Evolutionary conservation across 2,888 invertebrate genomes (phyloP).

Genomic region (Galerucella pusilla): DNA sequence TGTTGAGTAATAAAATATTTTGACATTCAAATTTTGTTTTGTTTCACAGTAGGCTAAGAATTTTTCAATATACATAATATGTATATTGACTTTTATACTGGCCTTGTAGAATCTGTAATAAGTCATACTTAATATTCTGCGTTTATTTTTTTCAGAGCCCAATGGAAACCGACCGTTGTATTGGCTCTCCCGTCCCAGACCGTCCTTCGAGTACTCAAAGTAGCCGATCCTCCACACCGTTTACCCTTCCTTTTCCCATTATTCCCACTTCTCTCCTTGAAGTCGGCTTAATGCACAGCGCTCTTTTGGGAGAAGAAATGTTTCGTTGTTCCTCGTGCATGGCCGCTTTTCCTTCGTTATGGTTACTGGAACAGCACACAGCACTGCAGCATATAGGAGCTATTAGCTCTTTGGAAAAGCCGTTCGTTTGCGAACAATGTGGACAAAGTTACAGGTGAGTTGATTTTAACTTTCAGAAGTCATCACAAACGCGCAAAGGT

Average conservation of each 20-base stretch:
- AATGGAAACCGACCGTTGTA: conserved; percentile 40
- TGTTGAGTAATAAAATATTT: too few species aligned
- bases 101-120: too few species aligned
- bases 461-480: not conserved
- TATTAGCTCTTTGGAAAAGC: conserved; percentile 77
- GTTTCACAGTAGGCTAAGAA: too few species aligned
- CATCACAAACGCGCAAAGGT: too few species aligned
- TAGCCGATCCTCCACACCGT: conserved; percentile 69
- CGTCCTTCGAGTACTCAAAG: conserved; percentile 64
- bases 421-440: conserved; percentile 91
- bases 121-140: not conserved
- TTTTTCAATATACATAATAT: too few species aligned
- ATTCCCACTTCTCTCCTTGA: conserved; percentile 68
- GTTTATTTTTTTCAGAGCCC: conserved; percentile 26
- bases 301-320: conserved; percentile 62
- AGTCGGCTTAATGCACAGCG: conserved; percentile 68
- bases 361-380: conserved; percentile 87
- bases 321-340: conserved; percentile 81
- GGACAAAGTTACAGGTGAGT: conserved; percentile 83
- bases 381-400: conserved; percentile 81
- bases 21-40: too few species aligned
- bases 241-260: conserved; percentile 68
- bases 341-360: conserved; percentile 88
- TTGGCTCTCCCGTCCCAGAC: conserved; percentile 62
- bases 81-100: too few species aligned